phyloP scores from a whole-genome alignment of 2,888 invertebrate genomes.

The Alsophila aescularia region DNA sequence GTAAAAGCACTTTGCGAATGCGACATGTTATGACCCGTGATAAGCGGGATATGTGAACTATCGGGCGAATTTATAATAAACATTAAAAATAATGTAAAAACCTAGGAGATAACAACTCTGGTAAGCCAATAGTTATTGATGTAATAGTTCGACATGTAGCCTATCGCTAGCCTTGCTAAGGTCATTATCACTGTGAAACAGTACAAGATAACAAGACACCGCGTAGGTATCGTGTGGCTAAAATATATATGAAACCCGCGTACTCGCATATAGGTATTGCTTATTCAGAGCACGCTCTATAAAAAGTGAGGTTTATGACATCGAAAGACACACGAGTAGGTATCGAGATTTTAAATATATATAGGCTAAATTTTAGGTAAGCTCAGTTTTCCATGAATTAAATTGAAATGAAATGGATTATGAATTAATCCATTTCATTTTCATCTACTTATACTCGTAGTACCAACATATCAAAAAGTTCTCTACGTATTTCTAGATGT shows the following conservation, averaged over 20 bases:
- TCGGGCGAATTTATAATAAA: constrained; percentile 21
- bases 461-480: no score
- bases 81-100: constrained; percentile 2
- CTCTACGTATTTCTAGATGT: no score
- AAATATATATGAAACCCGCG: neutral
- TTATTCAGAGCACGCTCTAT: constrained; percentile 14
- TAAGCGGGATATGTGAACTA: constrained; percentile 39
- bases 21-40: constrained; percentile 31
- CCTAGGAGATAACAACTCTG: constrained; percentile 10
- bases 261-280: neutral
- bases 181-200: constrained; percentile 18
- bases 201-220: constrained; percentile 13
- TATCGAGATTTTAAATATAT: neutral
- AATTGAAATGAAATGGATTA: no score
- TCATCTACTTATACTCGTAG: no score
- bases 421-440: no score
- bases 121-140: constrained; percentile 18
- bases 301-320: constrained; percentile 16
- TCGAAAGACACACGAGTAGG: constrained; percentile 3
- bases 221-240: constrained; percentile 3
- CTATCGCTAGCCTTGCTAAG: constrained; percentile 17
- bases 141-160: constrained; percentile 20
- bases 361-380: neutral
- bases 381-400: no score
- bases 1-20: neutral